Evolutionary conservation across 1,140 invertebrate species (phyloP).

Genomic region (Tribolium castaneum): DNA sequence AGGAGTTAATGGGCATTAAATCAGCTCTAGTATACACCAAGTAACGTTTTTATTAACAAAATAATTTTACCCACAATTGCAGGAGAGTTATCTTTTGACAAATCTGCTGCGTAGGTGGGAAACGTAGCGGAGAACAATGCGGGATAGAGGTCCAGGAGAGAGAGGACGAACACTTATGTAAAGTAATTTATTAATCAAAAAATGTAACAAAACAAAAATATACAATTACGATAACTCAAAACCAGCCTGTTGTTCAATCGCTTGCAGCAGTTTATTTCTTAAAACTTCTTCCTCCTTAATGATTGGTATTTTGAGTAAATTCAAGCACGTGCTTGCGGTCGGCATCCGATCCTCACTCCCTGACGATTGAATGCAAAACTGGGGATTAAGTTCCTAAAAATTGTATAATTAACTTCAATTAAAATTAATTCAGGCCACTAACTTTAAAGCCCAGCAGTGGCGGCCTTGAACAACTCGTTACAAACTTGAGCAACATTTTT

Average conservation of each 20-base stretch:
- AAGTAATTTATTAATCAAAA: neutral
- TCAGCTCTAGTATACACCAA: too few species aligned
- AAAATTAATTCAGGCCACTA: conserved; percentile 37
- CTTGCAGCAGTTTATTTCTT: conserved; percentile 89
- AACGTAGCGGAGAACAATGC: too few species aligned
- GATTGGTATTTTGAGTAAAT: conserved; percentile 94
- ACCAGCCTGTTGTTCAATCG: conserved; percentile 93
- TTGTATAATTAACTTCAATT: neutral
- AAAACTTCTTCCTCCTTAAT: conserved; percentile 83
- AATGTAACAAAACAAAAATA: neutral
- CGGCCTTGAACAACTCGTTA: conserved; percentile 96
- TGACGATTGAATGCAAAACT: conserved; percentile 94
- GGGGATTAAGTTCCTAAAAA: conserved; percentile 88
- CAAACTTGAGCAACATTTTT: conserved; percentile 92
- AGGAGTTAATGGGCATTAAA: too few species aligned
- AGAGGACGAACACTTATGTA: neutral
- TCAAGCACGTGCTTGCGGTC: conserved; percentile 97
- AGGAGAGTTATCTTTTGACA: too few species aligned
- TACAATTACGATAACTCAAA: conserved; percentile 90
- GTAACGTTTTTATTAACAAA: too few species aligned
- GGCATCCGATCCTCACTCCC: conserved; percentile 89
- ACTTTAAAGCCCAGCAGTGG: conserved; percentile 97
- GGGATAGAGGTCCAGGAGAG: neutral
- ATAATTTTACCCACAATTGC: too few species aligned
- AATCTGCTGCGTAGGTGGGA: too few species aligned